These are phyloP conservation scores for Myotis myotis DNA, from an alignment of 2,797 vertebrate genomes.

Conservation along the genomic window DNA sequence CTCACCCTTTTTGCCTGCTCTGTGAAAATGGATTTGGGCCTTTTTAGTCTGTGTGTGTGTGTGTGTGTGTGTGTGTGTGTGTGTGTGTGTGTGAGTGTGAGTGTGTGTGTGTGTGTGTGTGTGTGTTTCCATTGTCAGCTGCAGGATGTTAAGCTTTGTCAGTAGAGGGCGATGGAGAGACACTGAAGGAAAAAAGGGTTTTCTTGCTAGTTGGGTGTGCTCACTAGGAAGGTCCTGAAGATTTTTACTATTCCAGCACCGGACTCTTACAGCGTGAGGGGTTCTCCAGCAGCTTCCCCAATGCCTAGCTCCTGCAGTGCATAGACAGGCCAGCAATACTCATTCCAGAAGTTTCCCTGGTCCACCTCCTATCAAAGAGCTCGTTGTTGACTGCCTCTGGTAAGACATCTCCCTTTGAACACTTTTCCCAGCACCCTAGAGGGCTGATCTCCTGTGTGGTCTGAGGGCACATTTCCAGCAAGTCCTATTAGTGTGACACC, in stretches of 20 bases:
- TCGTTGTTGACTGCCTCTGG: not conserved
- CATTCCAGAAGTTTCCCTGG: not conserved
- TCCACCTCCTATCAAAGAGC: not conserved
- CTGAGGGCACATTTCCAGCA: not conserved
- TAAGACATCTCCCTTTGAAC: not conserved
- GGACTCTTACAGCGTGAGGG: rapidly evolving
- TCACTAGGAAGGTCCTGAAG: not conserved
- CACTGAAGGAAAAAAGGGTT: not conserved
- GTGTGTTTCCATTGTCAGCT: not conserved
- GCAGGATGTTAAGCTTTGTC: not conserved
- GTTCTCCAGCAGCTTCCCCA: not conserved
- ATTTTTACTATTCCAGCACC: not conserved
- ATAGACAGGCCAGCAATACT: not conserved
- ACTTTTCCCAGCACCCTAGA: not conserved
- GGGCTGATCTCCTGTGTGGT: not conserved
- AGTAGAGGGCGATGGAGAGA: not conserved
- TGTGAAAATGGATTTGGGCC: not conserved
- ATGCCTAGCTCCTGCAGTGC: not conserved
- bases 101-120: not conserved
- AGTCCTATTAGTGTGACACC: not conserved
- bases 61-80: no score
- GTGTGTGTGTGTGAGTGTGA: not conserved
- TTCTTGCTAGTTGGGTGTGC: not conserved
- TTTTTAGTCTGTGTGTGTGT: not conserved
- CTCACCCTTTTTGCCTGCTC: not conserved